These are phyloP conservation scores for Anguilla pacifica DNA, from an alignment of 2,797 vertebrate genomes.

Conservation along the genomic window DNA sequence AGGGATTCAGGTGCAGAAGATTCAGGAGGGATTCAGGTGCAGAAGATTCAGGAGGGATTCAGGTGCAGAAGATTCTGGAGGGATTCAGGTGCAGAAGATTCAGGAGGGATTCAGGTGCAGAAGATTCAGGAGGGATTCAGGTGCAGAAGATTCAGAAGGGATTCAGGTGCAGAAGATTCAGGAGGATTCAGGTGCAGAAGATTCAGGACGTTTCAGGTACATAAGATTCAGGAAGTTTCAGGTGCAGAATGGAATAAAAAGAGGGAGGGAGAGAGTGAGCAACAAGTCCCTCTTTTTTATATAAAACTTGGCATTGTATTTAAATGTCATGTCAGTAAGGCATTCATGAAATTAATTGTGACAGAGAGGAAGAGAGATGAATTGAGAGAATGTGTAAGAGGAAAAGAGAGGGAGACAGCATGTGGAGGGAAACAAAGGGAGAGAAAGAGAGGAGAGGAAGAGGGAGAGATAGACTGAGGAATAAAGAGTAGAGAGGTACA, in stretches of 20 bases:
- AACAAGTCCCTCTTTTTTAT: neutral
- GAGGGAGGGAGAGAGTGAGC: constrained; percentile 10
- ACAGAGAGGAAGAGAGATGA: neutral
- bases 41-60: no score
- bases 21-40: no score
- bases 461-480: neutral
- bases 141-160: no score
- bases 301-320: neutral
- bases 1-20: no score
- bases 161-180: no score
- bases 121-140: no score
- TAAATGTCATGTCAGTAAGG: neutral
- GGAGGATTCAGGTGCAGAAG: no score
- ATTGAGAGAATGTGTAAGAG: neutral
- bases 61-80: no score
- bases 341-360: neutral
- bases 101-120: no score
- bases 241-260: constrained; percentile 21
- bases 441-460: neutral
- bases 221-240: no score
- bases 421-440: neutral
- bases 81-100: no score
- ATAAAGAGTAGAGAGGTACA: neutral
- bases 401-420: neutral
- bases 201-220: no score